Evolutionary conservation across 1,140 invertebrate genomes (phyloP).

Genomic region (Scaptomyza hsui): DNA sequence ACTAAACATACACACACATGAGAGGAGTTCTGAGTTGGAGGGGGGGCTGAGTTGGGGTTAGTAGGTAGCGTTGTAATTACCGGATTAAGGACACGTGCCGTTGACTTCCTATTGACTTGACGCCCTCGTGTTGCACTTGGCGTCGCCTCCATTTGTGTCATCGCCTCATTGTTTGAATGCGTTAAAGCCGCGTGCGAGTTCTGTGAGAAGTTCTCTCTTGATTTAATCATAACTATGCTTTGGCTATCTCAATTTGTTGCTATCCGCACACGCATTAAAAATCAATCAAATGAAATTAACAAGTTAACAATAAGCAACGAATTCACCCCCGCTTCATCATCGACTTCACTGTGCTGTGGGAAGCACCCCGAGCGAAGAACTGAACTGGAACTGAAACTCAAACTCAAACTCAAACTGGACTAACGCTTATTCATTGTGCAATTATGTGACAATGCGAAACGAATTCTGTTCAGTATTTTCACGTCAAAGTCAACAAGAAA

Average conservation of each 20-base stretch:
- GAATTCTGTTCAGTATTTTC: slow-evolving; percentile 14
- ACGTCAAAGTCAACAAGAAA: slow-evolving; percentile 63
- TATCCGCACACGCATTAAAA: slow-evolving; percentile 64
- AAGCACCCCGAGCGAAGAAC: slow-evolving; percentile 58
- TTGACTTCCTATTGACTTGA: slow-evolving; percentile 74
- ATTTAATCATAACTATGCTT: slow-evolving; percentile 78
- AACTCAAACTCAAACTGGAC: slow-evolving; percentile 14
- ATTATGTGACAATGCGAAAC: slow-evolving; percentile 58
- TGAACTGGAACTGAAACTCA: slow-evolving; percentile 18
- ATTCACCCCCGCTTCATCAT: neutral
- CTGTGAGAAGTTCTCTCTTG: slow-evolving; percentile 47
- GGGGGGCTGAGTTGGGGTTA: neutral
- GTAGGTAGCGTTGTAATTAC: slow-evolving; percentile 63
- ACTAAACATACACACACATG: slow-evolving; percentile 17
- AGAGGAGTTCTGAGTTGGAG: neutral
- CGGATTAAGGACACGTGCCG: slow-evolving; percentile 80
- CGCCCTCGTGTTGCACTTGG: slow-evolving; percentile 58
- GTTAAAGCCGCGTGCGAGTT: slow-evolving; percentile 66
- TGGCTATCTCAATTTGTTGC: slow-evolving; percentile 50
- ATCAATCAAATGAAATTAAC: slow-evolving; percentile 81
- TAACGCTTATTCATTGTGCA: slow-evolving; percentile 63
- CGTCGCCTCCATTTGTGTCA: slow-evolving; percentile 59
- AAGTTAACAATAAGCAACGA: slow-evolving; percentile 69
- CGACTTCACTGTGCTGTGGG: slow-evolving; percentile 49
- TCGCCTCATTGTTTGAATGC: too few species aligned